Base-by-base conservation (phyloP, 2,888 invertebrate genomes). In the Eristalis tenax region DNA sequence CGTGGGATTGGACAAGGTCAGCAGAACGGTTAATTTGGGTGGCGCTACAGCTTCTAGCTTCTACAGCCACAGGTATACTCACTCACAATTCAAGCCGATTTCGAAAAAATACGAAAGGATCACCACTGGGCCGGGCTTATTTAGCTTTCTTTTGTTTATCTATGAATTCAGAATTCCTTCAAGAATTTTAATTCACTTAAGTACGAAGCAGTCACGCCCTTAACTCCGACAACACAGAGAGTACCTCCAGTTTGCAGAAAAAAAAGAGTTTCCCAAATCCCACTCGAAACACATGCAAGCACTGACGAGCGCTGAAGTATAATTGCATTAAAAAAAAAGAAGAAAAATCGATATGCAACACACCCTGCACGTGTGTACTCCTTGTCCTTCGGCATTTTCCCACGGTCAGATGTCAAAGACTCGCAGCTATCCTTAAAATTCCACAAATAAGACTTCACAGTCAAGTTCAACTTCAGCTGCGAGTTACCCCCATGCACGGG, bases 391-490 rank as follows among this genome's bases (percentile, higher is more conserved):
- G 2, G 18, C 3, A 4, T 59, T 43, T 50, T 43, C 43, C 40
- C 38, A 74, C 18, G 13, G 56, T 18, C 68, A 63, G 18, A 35
- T 23, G 13, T 40, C 57, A 65, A 22, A 22, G 11, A 22, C 57
- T 26, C 71, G 38, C 15, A 35, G n/a, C 35, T 71, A 61, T 80
- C 66, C 66, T 66, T 43, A 4, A 61, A 66, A 71, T 43, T 63
- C 4, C 28, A 43, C 57, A 10, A 5, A 15, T 23, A 4, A 18
- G 68, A 76, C 81, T 85, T 85, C 76, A 76, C 68, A 76, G 84
- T 77, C 84, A 85, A 85, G 84, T 85, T 81, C 84, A 85, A 81
- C 63, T 76, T 75, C 69, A 64, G 8, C 32, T 18, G 10, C 65
- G 61, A 38, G 18, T 63, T 26, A 15, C 4, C 6, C n/a, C n/a